Percentiles rank a stretch among this genome's conserved stretches.
Evolutionary conservation across 92 coral and sea anemone species (phyloP).

Genomic region (Phenganax subtilis): DNA sequence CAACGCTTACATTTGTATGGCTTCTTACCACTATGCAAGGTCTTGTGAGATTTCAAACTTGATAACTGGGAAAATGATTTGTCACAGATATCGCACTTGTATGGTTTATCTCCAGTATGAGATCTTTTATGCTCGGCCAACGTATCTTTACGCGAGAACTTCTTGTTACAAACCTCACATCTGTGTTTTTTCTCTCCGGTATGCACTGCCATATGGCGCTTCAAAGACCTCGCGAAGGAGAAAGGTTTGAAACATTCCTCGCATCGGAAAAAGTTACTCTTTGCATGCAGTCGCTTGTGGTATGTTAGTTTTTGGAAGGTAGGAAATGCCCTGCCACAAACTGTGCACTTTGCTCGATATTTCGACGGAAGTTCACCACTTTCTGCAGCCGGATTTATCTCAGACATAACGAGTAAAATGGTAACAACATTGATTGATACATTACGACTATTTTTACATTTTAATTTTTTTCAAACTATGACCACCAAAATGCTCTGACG

Average conservation of each 20-base stretch:
- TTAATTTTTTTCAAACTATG: too few relatives aligned
- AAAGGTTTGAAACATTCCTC: constrained; percentile 10
- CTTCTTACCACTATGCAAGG: constrained; percentile 78
- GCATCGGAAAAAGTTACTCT: constrained; percentile 1
- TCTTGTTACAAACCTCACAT: constrained; percentile 11
- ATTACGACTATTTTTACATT: too few relatives aligned
- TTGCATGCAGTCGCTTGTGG: not conserved
- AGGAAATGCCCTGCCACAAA: constrained; percentile 5
- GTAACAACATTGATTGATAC: too few relatives aligned
- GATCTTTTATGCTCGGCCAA: constrained; percentile 65
- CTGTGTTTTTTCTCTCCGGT: constrained; percentile 5
- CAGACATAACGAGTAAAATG: not conserved
- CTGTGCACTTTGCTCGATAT: constrained; percentile 2
- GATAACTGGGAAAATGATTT: constrained; percentile 81
- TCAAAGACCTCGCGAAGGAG: not conserved
- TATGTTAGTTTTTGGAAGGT: not conserved
- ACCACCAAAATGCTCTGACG: too few relatives aligned
- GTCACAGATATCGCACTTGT: constrained; percentile 64
- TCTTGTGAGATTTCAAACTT: constrained; percentile 71
- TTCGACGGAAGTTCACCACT: not conserved
- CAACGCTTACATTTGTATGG: constrained; percentile 81
- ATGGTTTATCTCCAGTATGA: constrained; percentile 84
- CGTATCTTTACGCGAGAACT: not conserved
- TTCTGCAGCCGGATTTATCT: not conserved
- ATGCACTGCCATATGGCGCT: constrained; percentile 10